Conservation (phyloP, 2,888 invertebrate genomes). For the Labia minor region DNA sequence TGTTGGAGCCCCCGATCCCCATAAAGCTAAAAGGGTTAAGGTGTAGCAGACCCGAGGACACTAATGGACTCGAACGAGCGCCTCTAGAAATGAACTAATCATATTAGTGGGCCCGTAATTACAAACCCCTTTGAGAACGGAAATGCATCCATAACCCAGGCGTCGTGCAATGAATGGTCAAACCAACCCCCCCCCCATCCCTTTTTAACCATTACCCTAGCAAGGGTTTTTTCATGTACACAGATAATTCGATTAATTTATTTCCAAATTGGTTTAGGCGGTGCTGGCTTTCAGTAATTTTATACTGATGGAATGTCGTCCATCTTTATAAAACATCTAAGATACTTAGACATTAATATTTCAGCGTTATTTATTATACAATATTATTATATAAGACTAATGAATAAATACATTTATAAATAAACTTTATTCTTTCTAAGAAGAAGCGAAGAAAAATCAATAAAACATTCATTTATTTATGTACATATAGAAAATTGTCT, state of each 20-base stretch:
- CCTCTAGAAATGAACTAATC: constrained; percentile 44
- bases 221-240: constrained; percentile 21
- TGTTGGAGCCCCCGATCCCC: not conserved
- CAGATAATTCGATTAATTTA: constrained; percentile 27
- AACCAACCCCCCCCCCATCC: constrained; percentile 26
- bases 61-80: constrained; percentile 24
- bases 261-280: constrained; percentile 24
- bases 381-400: no score
- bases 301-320: no score
- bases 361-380: no score
- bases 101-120: constrained; percentile 54
- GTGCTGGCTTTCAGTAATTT: no score
- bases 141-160: constrained; percentile 61
- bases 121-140: constrained; percentile 50
- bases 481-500: no score
- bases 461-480: no score
- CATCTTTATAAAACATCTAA: no score
- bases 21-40: constrained; percentile 13
- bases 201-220: constrained; percentile 20
- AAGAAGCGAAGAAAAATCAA: no score
- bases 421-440: no score
- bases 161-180: constrained; percentile 31
- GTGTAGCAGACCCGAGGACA: constrained; percentile 13
- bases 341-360: no score
- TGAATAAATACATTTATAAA: no score